Conservation (phyloP, 2,113 vertebrate species). For the Hyperoodon ampullatus region DNA sequence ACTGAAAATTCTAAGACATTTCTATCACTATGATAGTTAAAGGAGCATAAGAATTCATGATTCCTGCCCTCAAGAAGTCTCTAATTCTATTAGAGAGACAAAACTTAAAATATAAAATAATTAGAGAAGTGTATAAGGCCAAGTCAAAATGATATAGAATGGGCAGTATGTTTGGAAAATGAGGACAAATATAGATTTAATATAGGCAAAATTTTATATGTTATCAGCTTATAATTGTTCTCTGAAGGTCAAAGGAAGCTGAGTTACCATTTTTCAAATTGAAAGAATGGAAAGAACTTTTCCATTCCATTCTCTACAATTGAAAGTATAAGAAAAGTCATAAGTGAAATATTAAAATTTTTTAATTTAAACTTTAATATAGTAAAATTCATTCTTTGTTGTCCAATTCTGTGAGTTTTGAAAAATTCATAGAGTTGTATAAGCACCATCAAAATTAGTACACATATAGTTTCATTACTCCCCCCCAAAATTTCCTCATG, state of each 20-base stretch:
- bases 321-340: background rate
- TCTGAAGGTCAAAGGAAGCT: background rate
- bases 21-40: background rate
- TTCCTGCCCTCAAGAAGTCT: background rate
- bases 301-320: background rate
- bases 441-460: background rate
- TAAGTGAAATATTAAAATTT: background rate
- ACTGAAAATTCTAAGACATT: conserved; percentile 1
- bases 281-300: background rate
- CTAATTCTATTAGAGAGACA: background rate
- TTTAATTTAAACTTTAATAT: background rate
- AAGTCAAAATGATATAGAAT: background rate
- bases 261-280: background rate
- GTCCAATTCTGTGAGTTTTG: background rate
- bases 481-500: background rate
- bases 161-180: background rate
- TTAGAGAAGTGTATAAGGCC: background rate
- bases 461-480: background rate
- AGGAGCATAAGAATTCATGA: background rate
- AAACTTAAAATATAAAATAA: background rate
- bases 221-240: background rate
- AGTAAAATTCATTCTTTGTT: background rate
- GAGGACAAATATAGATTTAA: background rate
- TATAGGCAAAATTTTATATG: background rate
- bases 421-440: background rate